Evolutionary conservation across 2,797 vertebrate species (phyloP), one percentile per base, ranked within the genome.

Genomic region (Pristis pectinata): DNA sequence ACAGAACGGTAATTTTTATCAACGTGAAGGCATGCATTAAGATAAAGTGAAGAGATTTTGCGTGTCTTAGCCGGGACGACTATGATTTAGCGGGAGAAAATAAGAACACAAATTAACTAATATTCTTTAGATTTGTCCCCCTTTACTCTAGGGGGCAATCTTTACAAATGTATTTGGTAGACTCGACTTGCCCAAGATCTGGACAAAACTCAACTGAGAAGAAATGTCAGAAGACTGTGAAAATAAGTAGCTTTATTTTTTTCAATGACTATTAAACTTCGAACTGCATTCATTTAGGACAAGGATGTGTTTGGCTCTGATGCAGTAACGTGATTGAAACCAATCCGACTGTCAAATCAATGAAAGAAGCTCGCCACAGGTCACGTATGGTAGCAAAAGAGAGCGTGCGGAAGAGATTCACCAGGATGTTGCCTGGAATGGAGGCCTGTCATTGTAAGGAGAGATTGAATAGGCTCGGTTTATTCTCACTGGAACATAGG

Each of bases 131-230:
- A 67, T n/a, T 64, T 37, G 37, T n/a, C 64, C 19, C 70, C 27
- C 94, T 70, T 56, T 34, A 72, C 92, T 94, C 41, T 53, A 34
- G 92, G 94, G 92, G 92, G 70, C 92, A 70, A 94, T 74, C 67
- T 94, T 93, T 94, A 56, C 70, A 74, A 44, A 53, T 53, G 44
- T 19, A 76, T 56, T 92, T 27, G 15, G 70, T 53, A 19, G 44
- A 93, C 11, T 11, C 8, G 70, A 49, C 92, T 93, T 93, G 41
- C 44, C 4, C 30, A 19, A 17, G 72, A 93, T 7, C 70, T 53
- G 6, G 4, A 49, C 44, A 93, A 53, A 24, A 37, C 64, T 44
- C 64, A 56, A 3, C 10, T 93, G 44, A 53, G 24, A 93, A 93
- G n/a, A 70, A 10, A 93, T 44, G 17, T 44, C n/a, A 27, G 37